These are phyloP conservation scores for Luscinia luscinia DNA, from an alignment of 2,797 vertebrate species.

Conservation along the genomic window DNA sequence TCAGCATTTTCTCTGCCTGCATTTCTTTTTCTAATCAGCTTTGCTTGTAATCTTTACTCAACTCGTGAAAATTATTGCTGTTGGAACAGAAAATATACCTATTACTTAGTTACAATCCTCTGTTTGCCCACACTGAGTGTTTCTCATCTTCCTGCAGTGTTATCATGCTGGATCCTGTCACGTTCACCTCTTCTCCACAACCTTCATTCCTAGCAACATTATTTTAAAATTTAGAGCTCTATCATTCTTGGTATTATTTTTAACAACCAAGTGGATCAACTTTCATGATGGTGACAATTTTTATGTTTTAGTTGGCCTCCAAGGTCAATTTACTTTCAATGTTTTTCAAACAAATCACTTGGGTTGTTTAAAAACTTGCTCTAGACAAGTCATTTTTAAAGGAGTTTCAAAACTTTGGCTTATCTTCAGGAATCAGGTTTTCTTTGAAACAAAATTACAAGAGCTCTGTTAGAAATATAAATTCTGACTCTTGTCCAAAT, in stretches of 20 bases:
- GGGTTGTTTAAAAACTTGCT: background rate
- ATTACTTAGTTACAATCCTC: background rate
- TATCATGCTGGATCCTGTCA: background rate
- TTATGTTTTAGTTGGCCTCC: background rate
- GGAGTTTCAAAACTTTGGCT: background rate
- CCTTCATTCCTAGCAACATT: background rate
- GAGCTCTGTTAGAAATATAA: background rate
- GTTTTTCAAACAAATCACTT: slow-evolving; percentile 9
- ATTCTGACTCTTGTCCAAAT: background rate
- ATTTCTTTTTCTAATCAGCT: slow-evolving; percentile 29
- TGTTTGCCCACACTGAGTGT: background rate
- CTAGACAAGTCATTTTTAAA: background rate
- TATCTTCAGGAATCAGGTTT: background rate
- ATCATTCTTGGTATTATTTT: background rate
- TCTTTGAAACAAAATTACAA: background rate
- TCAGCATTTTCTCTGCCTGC: background rate
- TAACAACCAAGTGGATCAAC: background rate
- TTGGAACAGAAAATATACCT: background rate
- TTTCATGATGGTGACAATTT: background rate
- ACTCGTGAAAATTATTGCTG: slow-evolving; percentile 16
- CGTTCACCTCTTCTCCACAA: background rate
- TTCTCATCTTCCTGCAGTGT: background rate
- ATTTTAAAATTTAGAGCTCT: background rate
- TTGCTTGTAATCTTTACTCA: slow-evolving; percentile 6
- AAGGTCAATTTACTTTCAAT: background rate